phyloP scores from a whole-genome alignment of 2,888 invertebrate species.

The Lymantria monacha region DNA sequence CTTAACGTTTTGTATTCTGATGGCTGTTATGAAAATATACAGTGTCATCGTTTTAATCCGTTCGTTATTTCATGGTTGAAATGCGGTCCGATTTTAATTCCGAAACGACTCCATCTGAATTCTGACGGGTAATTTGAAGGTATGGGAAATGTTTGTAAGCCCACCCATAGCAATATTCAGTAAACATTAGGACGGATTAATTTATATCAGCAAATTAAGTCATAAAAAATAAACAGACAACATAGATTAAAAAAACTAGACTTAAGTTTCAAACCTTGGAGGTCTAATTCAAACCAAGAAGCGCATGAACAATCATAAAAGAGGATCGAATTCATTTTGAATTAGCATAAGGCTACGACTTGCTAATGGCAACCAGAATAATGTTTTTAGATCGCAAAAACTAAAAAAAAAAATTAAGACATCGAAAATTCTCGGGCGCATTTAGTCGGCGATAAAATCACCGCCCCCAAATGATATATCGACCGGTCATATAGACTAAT shows the following conservation, averaged over 20 bases:
- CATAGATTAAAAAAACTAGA: constrained; percentile 23
- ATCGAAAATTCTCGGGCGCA: constrained; percentile 68
- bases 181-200: constrained; percentile 8
- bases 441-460: constrained; percentile 73
- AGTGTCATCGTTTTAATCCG: constrained; percentile 70
- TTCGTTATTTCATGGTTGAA: constrained; percentile 70
- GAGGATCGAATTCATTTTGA: constrained; percentile 55
- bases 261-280: constrained; percentile 19
- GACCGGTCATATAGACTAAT: constrained; percentile 70
- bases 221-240: constrained; percentile 19
- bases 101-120: constrained; percentile 17
- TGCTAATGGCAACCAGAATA: constrained; percentile 56
- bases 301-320: constrained; percentile 49
- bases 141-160: constrained; percentile 11
- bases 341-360: constrained; percentile 42
- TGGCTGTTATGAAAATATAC: constrained; percentile 54
- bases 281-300: constrained; percentile 35
- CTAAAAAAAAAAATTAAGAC: constrained; percentile 61
- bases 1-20: constrained; percentile 35
- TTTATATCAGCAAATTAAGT: constrained; percentile 12
- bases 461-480: constrained; percentile 73
- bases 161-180: constrained; percentile 4
- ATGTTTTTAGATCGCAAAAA: constrained; percentile 57
- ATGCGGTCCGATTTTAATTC: constrained; percentile 28
- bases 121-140: constrained; percentile 1